phyloP scores from a whole-genome alignment of 1,140 invertebrate species.

The Metaphire vulgaris region DNA sequence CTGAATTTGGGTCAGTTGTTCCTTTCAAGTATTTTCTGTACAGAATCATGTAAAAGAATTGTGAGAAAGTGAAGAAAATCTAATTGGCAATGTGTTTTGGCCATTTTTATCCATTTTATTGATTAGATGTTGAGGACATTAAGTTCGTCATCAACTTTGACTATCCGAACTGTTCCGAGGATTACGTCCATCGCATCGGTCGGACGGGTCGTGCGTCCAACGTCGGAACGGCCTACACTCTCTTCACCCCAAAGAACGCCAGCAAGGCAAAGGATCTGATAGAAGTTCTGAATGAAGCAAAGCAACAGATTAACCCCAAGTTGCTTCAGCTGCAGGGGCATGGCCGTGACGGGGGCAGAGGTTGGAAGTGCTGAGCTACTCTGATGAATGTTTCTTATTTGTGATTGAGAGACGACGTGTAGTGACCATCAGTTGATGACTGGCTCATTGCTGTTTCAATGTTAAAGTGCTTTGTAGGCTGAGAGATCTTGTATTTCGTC shows the following conservation, averaged over 20 bases:
- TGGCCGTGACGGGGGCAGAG: not conserved
- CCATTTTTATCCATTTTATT: too few species aligned
- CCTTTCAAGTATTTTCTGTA: not conserved
- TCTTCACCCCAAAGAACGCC: slow-evolving; percentile 95
- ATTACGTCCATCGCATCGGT: slow-evolving; percentile 98
- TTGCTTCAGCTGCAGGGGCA: slow-evolving; percentile 3
- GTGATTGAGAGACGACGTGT: not conserved
- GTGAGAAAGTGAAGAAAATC: not conserved
- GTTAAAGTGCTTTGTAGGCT: not conserved
- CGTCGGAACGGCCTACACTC: slow-evolving; percentile 94
- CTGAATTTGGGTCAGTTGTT: not conserved
- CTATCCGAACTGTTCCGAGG: slow-evolving; percentile 78
- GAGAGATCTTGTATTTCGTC: too few species aligned
- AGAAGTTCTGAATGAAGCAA: slow-evolving; percentile 82
- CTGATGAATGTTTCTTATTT: not conserved
- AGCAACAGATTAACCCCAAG: slow-evolving; percentile 65
- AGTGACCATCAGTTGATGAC: not conserved
- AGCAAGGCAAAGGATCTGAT: slow-evolving; percentile 86
- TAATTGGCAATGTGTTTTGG: not conserved
- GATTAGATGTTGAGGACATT: slow-evolving; percentile 97
- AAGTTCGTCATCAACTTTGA: slow-evolving; percentile 93
- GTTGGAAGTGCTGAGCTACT: not conserved
- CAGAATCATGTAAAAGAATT: not conserved
- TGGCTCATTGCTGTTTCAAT: not conserved
- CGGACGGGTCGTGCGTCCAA: slow-evolving; percentile 84